Evolutionary conservation across 2,888 invertebrate species (phyloP), one percentile per base, ranked within the genome.

Genomic region (Cancer borealis): DNA sequence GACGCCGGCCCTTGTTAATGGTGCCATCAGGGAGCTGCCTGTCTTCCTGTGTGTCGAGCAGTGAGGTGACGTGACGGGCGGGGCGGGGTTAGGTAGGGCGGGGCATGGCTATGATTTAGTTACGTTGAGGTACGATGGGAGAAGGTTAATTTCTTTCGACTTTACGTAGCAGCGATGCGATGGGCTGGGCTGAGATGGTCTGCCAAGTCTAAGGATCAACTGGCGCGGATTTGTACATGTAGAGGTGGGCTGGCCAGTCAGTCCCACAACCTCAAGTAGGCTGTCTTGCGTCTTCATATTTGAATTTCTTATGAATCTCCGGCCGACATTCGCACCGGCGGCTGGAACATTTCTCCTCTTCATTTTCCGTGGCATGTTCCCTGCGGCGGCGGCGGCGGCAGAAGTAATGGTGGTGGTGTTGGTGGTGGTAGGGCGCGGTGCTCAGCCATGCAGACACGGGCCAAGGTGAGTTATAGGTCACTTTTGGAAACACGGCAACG

Each of bases 401-500:
- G 88, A n/a, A n/a, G n/a, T n/a, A n/a, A n/a, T 21, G 17, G 12
- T 47, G 46, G 88, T 47, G n/a, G 46, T 49, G 26, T 47, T 88
- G 88, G 45, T 88, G 45, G 45, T 88, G 45, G 47, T 88, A 14
- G 79, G 26, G 79, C 12, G 45, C 47, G 88, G 79, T 79, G 79
- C 30, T 30, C 79, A 79, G 30, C 79, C 79, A 79, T 79, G 79
- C 79, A 79, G 79, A 79, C 79, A 79, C 30, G 26, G 79, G 79
- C 79, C 30, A 79, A 79, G 79, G 79, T 79, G 12, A 79, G 73
- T 79, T 79, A 79, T 79, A 79, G 79, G 79, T 79, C 79, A 79
- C 79, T 79, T 79, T 79, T 79, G 79, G 79, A 30, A 79, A 79
- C 79, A 79, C 12, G 30, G 79, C 30, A 79, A 26, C 79, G 79